Percentiles rank a stretch among this genome's conserved stretches.
phyloP scores from a whole-genome alignment of 2,888 invertebrate species.

The Nomada hirtipes region DNA sequence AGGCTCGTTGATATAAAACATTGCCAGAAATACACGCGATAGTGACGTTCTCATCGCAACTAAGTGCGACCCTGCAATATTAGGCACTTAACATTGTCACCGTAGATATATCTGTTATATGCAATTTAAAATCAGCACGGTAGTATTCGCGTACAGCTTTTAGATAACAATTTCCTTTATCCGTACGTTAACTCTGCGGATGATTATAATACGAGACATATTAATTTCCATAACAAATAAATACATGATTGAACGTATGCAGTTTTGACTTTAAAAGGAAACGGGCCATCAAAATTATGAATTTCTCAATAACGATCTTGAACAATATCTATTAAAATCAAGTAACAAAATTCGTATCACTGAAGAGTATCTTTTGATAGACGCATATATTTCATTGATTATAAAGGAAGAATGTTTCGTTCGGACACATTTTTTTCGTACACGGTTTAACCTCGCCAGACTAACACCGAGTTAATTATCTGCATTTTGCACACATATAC shows the following conservation, averaged over 20 bases:
- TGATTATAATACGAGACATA: background rate
- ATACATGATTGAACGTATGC: too few relatives aligned
- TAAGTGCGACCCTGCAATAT: conserved; percentile 13
- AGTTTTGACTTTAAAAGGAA: too few relatives aligned
- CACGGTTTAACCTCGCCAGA: background rate
- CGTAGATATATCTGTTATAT: conserved; percentile 5
- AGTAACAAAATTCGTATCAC: too few relatives aligned
- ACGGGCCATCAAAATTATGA: too few relatives aligned
- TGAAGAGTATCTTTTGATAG: too few relatives aligned
- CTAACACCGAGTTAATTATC: background rate
- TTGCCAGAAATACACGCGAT: conserved; percentile 12
- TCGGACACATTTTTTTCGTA: background rate
- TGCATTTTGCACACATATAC: too few relatives aligned
- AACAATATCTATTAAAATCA: too few relatives aligned
- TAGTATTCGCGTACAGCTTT: background rate
- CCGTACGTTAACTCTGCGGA: background rate
- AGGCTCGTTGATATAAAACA: conserved; percentile 1
- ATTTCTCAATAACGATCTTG: background rate
- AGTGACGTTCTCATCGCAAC: conserved; percentile 19
- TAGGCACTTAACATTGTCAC: conserved; percentile 46
- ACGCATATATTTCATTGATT: background rate
- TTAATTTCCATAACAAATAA: too few relatives aligned
- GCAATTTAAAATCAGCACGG: conserved; percentile 14
- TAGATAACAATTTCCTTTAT: background rate
- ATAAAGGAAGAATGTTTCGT: background rate